These are phyloP conservation scores for Syrrhaptes paradoxus DNA, from an alignment of 2,113 vertebrate genomes.

Conservation along the genomic window DNA sequence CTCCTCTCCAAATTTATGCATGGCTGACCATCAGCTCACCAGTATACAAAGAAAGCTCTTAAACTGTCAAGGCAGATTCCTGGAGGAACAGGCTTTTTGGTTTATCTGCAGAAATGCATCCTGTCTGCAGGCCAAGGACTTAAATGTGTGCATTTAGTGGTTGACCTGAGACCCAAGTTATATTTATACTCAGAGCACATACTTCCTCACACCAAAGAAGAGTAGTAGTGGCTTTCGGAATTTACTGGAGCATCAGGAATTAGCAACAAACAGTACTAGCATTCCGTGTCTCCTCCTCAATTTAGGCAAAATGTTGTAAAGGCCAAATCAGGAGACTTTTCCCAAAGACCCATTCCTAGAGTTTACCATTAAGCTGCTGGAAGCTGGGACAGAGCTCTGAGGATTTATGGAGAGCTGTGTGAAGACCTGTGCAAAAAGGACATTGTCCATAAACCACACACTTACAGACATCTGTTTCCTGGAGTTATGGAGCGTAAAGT, in stretches of 20 bases:
- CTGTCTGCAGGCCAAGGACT: neutral
- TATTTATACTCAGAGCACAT: neutral
- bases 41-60: neutral
- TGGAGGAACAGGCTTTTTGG: neutral
- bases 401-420: neutral
- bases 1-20: neutral
- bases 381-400: neutral
- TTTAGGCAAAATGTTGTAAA: neutral
- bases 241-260: neutral
- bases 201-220: neutral
- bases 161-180: neutral
- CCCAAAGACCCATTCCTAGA: neutral
- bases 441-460: neutral
- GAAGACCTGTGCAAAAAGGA: neutral
- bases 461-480: neutral
- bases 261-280: neutral
- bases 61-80: neutral
- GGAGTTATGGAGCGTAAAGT: neutral
- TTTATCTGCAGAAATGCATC: neutral
- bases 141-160: neutral
- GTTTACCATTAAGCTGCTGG: neutral
- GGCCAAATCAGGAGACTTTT: neutral
- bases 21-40: neutral
- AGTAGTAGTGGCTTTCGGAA: neutral
- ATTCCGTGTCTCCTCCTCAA: neutral